These are phyloP conservation scores for Patagioenas fasciata DNA, from an alignment of 2,113 vertebrate species.

Conservation along the genomic window DNA sequence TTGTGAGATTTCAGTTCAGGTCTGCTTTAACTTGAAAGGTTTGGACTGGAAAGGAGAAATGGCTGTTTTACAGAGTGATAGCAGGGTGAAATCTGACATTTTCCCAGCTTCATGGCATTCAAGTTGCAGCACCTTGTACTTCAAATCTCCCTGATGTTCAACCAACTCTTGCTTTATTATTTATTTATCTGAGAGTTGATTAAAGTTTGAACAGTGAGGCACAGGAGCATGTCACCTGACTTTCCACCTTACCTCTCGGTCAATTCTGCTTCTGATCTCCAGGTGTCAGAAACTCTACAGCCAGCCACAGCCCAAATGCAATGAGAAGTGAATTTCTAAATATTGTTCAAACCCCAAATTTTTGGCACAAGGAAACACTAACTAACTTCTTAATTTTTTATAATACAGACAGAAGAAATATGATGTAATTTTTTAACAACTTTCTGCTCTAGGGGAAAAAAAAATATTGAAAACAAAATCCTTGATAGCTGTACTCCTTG, in stretches of 20 bases:
- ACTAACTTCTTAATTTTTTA: neutral
- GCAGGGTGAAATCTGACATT: conserved; percentile 26
- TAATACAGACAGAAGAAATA: neutral
- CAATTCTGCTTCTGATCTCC: neutral
- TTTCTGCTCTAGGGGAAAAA: neutral
- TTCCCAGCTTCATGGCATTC: neutral
- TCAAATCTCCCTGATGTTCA: conserved; percentile 20
- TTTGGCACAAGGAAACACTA: neutral
- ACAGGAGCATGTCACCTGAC: neutral
- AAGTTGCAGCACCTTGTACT: conserved; percentile 23
- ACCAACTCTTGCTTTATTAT: neutral
- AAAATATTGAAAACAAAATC: neutral
- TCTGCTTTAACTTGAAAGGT: neutral
- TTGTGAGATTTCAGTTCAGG: conserved; percentile 20
- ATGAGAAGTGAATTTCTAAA: neutral
- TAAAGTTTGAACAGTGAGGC: conserved; percentile 22
- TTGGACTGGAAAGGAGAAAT: neutral
- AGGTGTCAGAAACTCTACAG: neutral
- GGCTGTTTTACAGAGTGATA: neutral
- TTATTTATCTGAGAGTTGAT: conserved; percentile 18
- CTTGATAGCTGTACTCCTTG: neutral
- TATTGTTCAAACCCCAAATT: neutral
- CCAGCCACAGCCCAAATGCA: neutral
- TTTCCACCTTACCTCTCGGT: neutral
- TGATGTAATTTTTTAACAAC: neutral